Conservation (phyloP, 2,888 invertebrate species). For the Monopis laevigella region DNA sequence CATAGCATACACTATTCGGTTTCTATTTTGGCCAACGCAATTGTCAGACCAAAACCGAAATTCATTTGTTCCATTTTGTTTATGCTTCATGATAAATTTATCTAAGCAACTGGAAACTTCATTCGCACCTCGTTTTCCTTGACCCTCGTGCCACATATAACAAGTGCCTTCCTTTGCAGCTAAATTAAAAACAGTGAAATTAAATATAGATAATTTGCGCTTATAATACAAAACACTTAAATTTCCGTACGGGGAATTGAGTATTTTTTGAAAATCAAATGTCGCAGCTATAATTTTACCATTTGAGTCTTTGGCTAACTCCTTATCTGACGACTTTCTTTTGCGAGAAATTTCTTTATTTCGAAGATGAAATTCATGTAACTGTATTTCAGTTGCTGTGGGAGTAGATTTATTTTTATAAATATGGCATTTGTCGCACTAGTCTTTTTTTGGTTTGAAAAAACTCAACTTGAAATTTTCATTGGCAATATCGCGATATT, state of each 20-base stretch:
- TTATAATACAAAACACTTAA: constrained; percentile 20
- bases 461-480: constrained; percentile 17
- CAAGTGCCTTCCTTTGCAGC: constrained; percentile 16
- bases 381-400: constrained; percentile 9
- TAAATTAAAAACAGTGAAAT: constrained; percentile 19
- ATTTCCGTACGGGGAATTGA: constrained; percentile 18
- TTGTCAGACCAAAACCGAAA: constrained; percentile 27
- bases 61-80: constrained; percentile 18
- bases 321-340: constrained; percentile 16
- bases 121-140: constrained; percentile 20
- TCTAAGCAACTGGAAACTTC: constrained; percentile 19
- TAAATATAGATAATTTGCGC: constrained; percentile 18
- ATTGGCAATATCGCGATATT: constrained; percentile 15
- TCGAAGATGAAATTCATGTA: constrained; percentile 4
- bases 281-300: constrained; percentile 15
- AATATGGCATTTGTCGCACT: constrained; percentile 16
- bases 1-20: constrained; percentile 22
- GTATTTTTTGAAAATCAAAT: constrained; percentile 21
- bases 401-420: constrained; percentile 12
- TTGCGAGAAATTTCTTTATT: constrained; percentile 10
- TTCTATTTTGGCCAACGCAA: constrained; percentile 24
- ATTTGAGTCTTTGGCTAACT: constrained; percentile 13
- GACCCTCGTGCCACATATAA: constrained; percentile 22
- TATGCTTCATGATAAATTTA: constrained; percentile 15
- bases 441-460: constrained; percentile 15